phyloP scores from a whole-genome alignment of 2,797 vertebrate species.

The Notolabrus celidotus region DNA sequence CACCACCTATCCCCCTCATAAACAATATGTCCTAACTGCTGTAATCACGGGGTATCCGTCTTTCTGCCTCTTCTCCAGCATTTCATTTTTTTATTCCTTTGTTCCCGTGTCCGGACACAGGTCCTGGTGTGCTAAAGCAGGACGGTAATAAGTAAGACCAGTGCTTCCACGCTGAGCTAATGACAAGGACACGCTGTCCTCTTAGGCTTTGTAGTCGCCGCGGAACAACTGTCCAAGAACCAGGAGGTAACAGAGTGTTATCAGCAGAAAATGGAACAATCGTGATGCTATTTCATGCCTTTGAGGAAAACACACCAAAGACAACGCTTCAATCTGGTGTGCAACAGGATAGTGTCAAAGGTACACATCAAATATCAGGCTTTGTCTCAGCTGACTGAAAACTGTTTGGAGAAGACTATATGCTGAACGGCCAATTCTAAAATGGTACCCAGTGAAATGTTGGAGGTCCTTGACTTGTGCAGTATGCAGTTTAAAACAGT shows the following conservation, averaged over 20 bases:
- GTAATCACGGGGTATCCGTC: slow-evolving; percentile 63
- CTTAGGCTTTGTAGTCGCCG: slow-evolving; percentile 37
- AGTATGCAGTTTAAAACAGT: slow-evolving; percentile 16
- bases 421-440: background rate
- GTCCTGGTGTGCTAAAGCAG: slow-evolving; percentile 41
- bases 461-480: slow-evolving; percentile 4
- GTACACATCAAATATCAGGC: slow-evolving; percentile 33
- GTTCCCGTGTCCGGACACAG: slow-evolving; percentile 1
- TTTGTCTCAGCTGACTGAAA: slow-evolving; percentile 33
- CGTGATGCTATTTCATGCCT: slow-evolving; percentile 46
- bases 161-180: slow-evolving; percentile 64
- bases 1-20: slow-evolving; percentile 41
- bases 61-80: slow-evolving; percentile 20
- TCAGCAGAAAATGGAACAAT: slow-evolving; percentile 62
- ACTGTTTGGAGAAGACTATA: slow-evolving; percentile 19
- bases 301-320: slow-evolving; percentile 40
- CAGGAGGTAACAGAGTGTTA: slow-evolving; percentile 58
- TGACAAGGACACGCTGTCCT: slow-evolving; percentile 62
- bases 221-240: slow-evolving; percentile 64
- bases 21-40: slow-evolving; percentile 55
- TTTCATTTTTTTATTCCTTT: slow-evolving; percentile 1
- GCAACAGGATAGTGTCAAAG: slow-evolving; percentile 32
- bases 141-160: slow-evolving; percentile 58
- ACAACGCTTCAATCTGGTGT: slow-evolving; percentile 21
- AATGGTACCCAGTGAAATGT: slow-evolving; percentile 4